Evolutionary conservation across 2,113 vertebrate genomes (phyloP), one percentile per base, ranked within the genome.

Genomic region (Clarias batrachus): DNA sequence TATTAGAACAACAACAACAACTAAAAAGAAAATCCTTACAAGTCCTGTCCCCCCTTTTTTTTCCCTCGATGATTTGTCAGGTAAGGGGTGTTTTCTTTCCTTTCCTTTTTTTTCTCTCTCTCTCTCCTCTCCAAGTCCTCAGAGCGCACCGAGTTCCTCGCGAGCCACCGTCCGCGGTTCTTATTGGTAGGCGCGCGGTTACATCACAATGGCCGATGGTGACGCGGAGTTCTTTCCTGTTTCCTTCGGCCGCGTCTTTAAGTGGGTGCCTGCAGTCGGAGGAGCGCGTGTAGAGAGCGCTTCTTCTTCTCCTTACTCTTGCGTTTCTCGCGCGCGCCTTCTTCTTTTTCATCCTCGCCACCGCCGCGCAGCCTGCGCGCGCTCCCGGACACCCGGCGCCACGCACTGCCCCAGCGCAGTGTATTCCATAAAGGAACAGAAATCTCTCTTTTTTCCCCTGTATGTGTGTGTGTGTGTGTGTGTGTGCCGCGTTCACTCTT

Each of bases 11-110:
- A 84, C 10, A 0, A 14, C 48, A n/a, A 83, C 21, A 56, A 85
- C 3, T 37, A 89, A 83, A 85, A 88, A 89, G 90, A 87, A 87
- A 6, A 23, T 88, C 91, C 92, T 93, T 92, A 93, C 91, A 93
- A 80, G 84, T 85, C 48, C 48, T 83, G 52, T 71, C 57, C 57
- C 27, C 77, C 77, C 23, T 59, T 84, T 37, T 73, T 33, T 87
- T 88, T 82, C 83, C 60, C 88, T 88, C 88, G 90, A 63, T 89
- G 91, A 90, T 92, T 92, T 91, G 87, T 57, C 91, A 92, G 91
- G 90, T 91, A 87, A 48, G 88, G 91, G 91, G 81, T 91, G 86
- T 85, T 84, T 79, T 90, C 63, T 56, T 87, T 90, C 90, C 91
- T 90, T 88, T 91, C 89, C 91, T 87, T 86, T 87, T 52, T 19